Percentiles rank a stretch among this genome's conserved stretches.
Evolutionary conservation across 2,797 vertebrate species (phyloP).

Genomic region (Bufotes viridis): DNA sequence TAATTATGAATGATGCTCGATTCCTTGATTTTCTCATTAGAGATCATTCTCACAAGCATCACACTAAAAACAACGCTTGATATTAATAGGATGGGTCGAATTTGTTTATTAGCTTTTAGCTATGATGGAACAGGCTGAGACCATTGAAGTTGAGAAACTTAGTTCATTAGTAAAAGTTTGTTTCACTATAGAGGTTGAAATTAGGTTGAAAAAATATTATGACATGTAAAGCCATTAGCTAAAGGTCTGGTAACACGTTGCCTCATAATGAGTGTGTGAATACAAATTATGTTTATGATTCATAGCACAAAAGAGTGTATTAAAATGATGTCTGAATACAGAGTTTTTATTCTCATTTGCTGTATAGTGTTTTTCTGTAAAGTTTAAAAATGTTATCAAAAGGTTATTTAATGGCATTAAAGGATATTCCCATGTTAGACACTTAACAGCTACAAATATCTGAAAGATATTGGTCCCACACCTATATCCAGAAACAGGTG

Average conservation of each 20-base stretch:
- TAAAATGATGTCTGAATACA: neutral
- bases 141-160: conserved; percentile 14
- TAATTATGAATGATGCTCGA: conserved; percentile 54
- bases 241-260: neutral
- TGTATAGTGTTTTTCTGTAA: neutral
- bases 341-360: neutral
- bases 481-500: no score
- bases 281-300: neutral
- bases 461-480: no score
- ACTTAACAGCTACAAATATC: no score
- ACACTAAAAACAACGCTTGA: conserved; percentile 6
- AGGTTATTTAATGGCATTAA: neutral
- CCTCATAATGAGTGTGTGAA: neutral
- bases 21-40: conserved; percentile 34
- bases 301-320: neutral
- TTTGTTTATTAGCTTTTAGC: conserved; percentile 29
- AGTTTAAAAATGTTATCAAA: neutral
- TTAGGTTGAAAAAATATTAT: conserved; percentile 1
- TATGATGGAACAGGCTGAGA: neutral
- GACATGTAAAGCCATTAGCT: neutral
- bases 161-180: conserved; percentile 16
- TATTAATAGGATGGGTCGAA: conserved; percentile 15
- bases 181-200: conserved; percentile 6
- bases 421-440: no score
- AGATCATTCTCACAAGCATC: conserved; percentile 19